Percentiles rank a stretch among this genome's conserved stretches.
These are phyloP conservation scores for Anableps anableps DNA, from an alignment of 2,797 vertebrate species.

Conservation along the genomic window DNA sequence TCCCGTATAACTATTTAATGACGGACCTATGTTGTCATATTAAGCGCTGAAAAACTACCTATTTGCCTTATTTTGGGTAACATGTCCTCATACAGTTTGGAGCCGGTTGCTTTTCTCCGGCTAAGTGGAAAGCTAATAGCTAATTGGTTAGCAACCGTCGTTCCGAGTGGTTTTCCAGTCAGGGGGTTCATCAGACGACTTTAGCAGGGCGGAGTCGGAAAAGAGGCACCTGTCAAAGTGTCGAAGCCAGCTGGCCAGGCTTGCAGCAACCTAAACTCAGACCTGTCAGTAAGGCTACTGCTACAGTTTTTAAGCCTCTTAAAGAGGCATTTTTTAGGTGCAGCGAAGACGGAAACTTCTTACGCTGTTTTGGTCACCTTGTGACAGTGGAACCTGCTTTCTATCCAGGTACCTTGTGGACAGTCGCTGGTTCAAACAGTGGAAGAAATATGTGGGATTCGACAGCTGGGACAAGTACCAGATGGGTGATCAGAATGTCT, in stretches of 20 bases:
- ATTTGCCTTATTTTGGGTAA: not conserved
- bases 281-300: conserved; percentile 20
- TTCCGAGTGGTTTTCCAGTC: conserved; percentile 56
- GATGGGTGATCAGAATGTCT: conserved; percentile 98
- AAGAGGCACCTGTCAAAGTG: conserved; percentile 79
- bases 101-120: not conserved
- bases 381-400: not conserved
- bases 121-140: conserved; percentile 53
- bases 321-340: not conserved
- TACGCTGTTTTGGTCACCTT: not conserved
- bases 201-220: conserved; percentile 73
- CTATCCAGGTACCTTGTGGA: conserved; percentile 93
- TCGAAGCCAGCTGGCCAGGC: conserved; percentile 62
- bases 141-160: conserved; percentile 52
- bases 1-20: not conserved
- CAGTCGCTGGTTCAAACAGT: conserved; percentile 99
- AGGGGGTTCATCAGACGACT: conserved; percentile 61
- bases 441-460: conserved; percentile 99
- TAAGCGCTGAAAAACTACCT: fast-evolving
- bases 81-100: not conserved
- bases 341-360: not conserved
- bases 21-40: not conserved
- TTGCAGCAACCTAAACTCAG: conserved; percentile 56
- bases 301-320: conserved; percentile 22
- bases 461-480: conserved; percentile 99